These are phyloP conservation scores for Notoglanidium macrostoma DNA, from an alignment of 2,797 vertebrate genomes.

Conservation along the genomic window DNA sequence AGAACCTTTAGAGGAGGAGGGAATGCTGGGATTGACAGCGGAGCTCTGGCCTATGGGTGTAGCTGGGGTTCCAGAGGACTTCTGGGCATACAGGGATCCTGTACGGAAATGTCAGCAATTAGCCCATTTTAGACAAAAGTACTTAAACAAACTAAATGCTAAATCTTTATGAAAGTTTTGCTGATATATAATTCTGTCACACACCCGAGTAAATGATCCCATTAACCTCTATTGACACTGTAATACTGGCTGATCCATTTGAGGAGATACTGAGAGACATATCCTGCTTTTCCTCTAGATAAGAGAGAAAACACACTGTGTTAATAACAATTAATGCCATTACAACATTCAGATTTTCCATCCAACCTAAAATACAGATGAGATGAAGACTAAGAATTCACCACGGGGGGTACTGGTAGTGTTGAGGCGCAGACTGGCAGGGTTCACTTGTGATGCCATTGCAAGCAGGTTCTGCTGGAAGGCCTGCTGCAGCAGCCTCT, in stretches of 20 bases:
- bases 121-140: background rate
- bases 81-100: slow-evolving; percentile 96
- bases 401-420: slow-evolving; percentile 61
- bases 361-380: background rate
- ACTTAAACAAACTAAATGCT: background rate
- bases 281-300: slow-evolving; percentile 86
- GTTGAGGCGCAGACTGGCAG: slow-evolving; percentile 70
- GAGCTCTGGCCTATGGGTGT: slow-evolving; percentile 81
- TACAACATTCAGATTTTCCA: background rate
- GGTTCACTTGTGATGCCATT: slow-evolving; percentile 85
- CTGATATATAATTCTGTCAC: slow-evolving; percentile 34
- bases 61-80: slow-evolving; percentile 71
- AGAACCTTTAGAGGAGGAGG: slow-evolving; percentile 88
- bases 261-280: slow-evolving; percentile 86
- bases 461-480: slow-evolving; percentile 91
- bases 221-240: slow-evolving; percentile 95
- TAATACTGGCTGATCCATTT: slow-evolving; percentile 88
- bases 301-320: slow-evolving; percentile 7
- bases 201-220: slow-evolving; percentile 93
- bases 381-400: slow-evolving; percentile 53
- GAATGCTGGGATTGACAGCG: slow-evolving; percentile 85
- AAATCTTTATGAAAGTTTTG: background rate
- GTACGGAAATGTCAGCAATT: background rate
- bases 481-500: slow-evolving; percentile 92
- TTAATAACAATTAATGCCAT: background rate